These are phyloP conservation scores for Trididemnum nubilum DNA, from an alignment of 23 tunicate species.

Conservation along the genomic window DNA sequence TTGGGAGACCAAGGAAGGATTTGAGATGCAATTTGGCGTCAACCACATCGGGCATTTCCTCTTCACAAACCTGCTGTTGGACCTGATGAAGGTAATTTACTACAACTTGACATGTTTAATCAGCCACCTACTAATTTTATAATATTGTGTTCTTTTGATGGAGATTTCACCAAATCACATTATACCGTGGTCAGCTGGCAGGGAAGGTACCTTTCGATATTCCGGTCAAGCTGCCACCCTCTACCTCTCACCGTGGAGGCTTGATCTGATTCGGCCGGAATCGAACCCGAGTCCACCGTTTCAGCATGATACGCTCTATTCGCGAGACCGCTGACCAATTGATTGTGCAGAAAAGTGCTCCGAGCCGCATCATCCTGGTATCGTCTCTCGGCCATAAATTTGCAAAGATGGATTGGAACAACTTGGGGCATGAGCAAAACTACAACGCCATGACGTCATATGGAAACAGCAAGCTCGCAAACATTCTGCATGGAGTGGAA, in stretches of 20 bases:
- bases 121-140: no score
- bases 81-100: neutral
- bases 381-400: conserved; percentile 53
- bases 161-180: no score
- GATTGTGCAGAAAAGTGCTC: conserved; percentile 63
- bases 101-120: no score
- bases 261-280: no score
- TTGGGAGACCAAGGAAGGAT: neutral
- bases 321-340: no score
- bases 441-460: conserved; percentile 51
- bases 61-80: neutral
- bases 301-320: no score
- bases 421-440: conserved; percentile 61
- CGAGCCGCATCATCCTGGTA: conserved; percentile 67
- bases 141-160: no score
- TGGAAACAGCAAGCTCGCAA: conserved; percentile 76
- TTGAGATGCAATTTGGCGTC: neutral
- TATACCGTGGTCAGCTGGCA: no score
- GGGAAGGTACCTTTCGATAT: no score
- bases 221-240: no score
- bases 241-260: no score
- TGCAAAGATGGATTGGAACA: conserved; percentile 71
- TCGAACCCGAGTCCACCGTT: no score
- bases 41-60: neutral
- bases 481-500: conserved; percentile 57